These are phyloP conservation scores for Drosophila histrio DNA, from an alignment of 2,888 invertebrate species.

Conservation along the genomic window DNA sequence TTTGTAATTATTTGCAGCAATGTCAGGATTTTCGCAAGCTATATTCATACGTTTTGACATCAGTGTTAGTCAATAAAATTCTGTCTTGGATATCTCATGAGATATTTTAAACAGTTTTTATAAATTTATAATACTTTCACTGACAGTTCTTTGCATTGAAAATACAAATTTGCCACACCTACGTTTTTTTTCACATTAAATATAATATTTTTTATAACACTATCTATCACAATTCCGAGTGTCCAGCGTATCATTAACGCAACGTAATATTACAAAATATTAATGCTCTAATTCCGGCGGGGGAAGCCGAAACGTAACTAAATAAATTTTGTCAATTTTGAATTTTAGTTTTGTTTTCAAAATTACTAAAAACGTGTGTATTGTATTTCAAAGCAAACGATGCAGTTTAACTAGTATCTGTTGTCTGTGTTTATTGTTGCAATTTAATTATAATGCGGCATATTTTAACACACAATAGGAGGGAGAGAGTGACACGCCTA, in stretches of 20 bases:
- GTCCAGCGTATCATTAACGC: neutral
- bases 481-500: neutral
- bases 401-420: neutral
- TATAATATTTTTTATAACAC: too few relatives aligned
- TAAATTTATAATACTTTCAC: too few relatives aligned
- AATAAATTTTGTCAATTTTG: neutral
- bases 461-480: neutral
- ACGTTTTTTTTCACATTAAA: too few relatives aligned
- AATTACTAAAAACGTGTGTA: conserved; percentile 19
- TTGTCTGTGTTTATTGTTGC: neutral
- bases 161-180: too few relatives aligned
- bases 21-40: too few relatives aligned
- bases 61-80: too few relatives aligned
- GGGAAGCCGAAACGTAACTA: neutral
- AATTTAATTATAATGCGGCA: conserved; percentile 9
- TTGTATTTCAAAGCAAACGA: neutral
- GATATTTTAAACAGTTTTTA: too few relatives aligned
- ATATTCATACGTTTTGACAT: too few relatives aligned
- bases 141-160: too few relatives aligned
- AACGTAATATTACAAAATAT: neutral
- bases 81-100: too few relatives aligned
- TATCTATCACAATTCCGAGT: neutral
- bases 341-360: conserved; percentile 13
- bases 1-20: too few relatives aligned
- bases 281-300: neutral